Evolutionary conservation across 1,140 invertebrate genomes (phyloP), one percentile per base, ranked within the genome.

Genomic region (Chironomus tepperi): DNA sequence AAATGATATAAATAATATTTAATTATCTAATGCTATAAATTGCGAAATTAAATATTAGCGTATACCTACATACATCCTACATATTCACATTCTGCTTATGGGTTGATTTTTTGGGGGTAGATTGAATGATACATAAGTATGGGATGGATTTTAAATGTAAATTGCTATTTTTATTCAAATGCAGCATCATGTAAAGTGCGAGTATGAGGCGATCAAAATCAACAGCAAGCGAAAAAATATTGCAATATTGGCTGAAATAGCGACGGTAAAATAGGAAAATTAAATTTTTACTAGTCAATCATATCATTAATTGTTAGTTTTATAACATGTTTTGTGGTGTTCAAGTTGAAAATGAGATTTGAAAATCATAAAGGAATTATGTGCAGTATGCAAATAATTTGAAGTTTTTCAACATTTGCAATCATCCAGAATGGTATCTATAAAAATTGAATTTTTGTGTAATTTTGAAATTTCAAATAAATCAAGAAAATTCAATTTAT

Each of bases 1-100:
- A 57, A 57, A 57, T 57, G 47, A 57, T 57, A 57, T 57, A 57
- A 57, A 57, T 57, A 57, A 57, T 57, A 57, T 57, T 57, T 57
- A 57, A 57, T 57, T 57, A 57, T 57, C 47, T 57, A 57, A 57
- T n/a, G 47, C 47, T 57, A 57, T 57, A 57, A 57, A 57, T 57
- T 57, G 47, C n/a, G 47, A 57, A 57, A 57, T 57, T 57, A 57
- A 57, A 57, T 57, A 57, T 57, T 57, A 57, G 47, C 47, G 47
- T n/a, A 34, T 34, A 34, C 24, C 12, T n/a, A 57, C 47, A 57
- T n/a, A 57, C 47, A n/a, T 15, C 7, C 43, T 47, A 57, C 24
- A 34, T 34, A 34, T 34, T 57, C 12, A n/a, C 47, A n/a, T 57
- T 57, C 12, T 57, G 47, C 10, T 57, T 57, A 12, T 57, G 47